A percentile compares a stretch with the other conserved stretches of the same genome.
phyloP scores from a whole-genome alignment of 1,140 invertebrate species.

The Drosophila rufa region DNA sequence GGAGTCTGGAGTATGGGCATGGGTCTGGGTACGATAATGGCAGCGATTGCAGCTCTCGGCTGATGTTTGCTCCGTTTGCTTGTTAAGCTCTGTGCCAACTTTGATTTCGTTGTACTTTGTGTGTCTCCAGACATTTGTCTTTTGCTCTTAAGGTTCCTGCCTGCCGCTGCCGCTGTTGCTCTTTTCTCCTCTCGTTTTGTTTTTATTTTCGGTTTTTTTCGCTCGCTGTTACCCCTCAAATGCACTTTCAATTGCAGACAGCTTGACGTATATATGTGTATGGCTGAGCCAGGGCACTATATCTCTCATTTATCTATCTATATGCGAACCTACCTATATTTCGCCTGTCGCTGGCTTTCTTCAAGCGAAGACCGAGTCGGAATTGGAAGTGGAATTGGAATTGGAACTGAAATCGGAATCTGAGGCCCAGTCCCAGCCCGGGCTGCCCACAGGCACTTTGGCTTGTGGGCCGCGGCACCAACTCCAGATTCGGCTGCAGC shows the following conservation, averaged over 20 bases:
- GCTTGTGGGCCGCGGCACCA: slow-evolving; percentile 66
- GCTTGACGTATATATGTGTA: slow-evolving; percentile 77
- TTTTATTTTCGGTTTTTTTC: slow-evolving; percentile 20
- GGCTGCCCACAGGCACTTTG: slow-evolving; percentile 77
- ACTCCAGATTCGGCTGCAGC: slow-evolving; percentile 14
- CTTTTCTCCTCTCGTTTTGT: slow-evolving; percentile 6
- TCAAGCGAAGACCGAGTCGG: slow-evolving; percentile 43
- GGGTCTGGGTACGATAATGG: slow-evolving; percentile 69
- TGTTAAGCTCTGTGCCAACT: slow-evolving; percentile 79
- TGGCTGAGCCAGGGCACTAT: slow-evolving; percentile 66
- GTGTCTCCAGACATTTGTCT: slow-evolving; percentile 75
- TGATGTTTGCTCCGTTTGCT: slow-evolving; percentile 60
- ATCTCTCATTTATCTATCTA: slow-evolving; percentile 82
- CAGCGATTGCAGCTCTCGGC: slow-evolving; percentile 66
- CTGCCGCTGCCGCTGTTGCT: slow-evolving; percentile 24
- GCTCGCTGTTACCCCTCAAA: slow-evolving; percentile 72
- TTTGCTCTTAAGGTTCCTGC: slow-evolving; percentile 50
- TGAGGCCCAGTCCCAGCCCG: slow-evolving; percentile 24
- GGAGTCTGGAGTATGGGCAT: slow-evolving; percentile 40
- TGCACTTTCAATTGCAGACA: slow-evolving; percentile 83
- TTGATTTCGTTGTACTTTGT: slow-evolving; percentile 69
- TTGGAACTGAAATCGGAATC: slow-evolving; percentile 46
- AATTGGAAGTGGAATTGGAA: slow-evolving; percentile 43
- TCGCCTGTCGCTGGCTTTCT: slow-evolving; percentile 61
- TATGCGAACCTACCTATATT: slow-evolving; percentile 70